Percentiles rank a stretch among this genome's conserved stretches.
Evolutionary conservation across 2,888 invertebrate genomes (phyloP).

Genomic region (Notodonta ziczac): DNA sequence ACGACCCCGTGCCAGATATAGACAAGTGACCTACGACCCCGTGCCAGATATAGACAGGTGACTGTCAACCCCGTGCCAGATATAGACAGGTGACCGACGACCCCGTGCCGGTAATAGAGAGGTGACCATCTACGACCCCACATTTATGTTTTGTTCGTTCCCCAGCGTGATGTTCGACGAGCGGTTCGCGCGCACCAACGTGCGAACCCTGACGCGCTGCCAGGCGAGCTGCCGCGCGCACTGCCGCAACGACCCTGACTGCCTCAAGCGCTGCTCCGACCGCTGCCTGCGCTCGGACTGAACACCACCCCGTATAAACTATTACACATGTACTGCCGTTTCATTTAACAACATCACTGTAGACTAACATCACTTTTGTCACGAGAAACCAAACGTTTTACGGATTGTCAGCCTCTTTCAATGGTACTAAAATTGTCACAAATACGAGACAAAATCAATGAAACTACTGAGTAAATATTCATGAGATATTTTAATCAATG

Average conservation of each 20-base stretch:
- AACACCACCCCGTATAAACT: background rate
- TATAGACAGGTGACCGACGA: no score
- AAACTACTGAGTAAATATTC: no score
- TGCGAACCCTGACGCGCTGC: conserved; percentile 73
- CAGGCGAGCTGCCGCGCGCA: conserved; percentile 76
- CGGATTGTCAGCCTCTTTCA: no score
- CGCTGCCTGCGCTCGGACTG: conserved; percentile 58
- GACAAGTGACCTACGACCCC: background rate
- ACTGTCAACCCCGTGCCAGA: no score
- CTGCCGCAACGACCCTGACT: conserved; percentile 76
- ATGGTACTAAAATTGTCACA: no score
- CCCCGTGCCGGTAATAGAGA: no score
- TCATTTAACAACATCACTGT: background rate
- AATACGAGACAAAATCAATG: no score
- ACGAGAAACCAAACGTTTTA: no score
- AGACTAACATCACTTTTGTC: no score
- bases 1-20: background rate
- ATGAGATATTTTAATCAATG: no score
- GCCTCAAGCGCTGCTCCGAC: conserved; percentile 75
- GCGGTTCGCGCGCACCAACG: conserved; percentile 64
- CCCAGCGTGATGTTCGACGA: conserved; percentile 78
- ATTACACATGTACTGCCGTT: background rate
- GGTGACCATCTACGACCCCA: no score
- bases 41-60: no score
- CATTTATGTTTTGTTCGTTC: background rate